Evolutionary conservation across 1,140 invertebrate species (phyloP).

Genomic region (Colletes gigas): DNA sequence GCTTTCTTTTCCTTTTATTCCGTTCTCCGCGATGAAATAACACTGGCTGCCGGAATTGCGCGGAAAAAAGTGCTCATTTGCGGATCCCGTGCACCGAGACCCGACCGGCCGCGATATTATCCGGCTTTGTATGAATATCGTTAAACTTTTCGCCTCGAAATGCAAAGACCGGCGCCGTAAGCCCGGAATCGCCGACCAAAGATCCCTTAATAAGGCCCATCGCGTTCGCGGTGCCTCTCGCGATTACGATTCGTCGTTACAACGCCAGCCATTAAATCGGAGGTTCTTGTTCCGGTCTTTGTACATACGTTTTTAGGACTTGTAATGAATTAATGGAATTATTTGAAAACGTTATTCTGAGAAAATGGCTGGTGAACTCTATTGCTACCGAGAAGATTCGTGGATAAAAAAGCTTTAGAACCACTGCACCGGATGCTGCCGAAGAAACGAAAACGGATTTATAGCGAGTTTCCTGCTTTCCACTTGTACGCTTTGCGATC

Average conservation of each 20-base stretch:
- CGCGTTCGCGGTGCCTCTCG: no score
- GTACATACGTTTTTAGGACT: no score
- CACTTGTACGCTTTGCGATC: no score
- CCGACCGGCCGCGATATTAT: conserved; percentile 46
- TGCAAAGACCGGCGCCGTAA: conserved; percentile 34
- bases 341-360: no score
- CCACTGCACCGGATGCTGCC: no score
- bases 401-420: no score
- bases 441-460: no score
- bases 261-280: conserved; percentile 2
- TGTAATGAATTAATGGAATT: no score
- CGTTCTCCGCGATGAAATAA: conserved; percentile 44
- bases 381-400: no score
- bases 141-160: conserved; percentile 57
- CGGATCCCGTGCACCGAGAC: conserved; percentile 43
- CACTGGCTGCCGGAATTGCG: conserved; percentile 54
- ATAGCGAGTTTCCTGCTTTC: no score
- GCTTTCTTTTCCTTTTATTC: conserved; percentile 56
- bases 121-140: conserved; percentile 62
- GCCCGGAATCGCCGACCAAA: conserved; percentile 46
- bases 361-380: no score
- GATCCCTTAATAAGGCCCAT: conserved; percentile 48
- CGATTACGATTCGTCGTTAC: neutral
- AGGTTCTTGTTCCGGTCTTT: no score
- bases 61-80: conserved; percentile 66